Evolutionary conservation across 2,797 vertebrate genomes (phyloP).

Genomic region (Takifugu ocellatus): DNA sequence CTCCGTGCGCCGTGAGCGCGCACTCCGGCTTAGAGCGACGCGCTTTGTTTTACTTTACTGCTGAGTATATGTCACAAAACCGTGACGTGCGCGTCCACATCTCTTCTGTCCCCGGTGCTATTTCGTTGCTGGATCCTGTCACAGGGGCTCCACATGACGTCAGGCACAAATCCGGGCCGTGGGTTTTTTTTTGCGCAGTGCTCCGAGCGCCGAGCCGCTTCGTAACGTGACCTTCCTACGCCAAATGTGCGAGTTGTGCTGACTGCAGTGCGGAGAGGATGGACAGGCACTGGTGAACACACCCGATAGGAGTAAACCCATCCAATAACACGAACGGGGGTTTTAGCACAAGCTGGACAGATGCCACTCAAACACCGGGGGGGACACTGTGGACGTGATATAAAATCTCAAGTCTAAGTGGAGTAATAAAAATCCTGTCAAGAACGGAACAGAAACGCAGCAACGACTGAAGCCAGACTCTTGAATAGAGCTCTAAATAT

Average conservation of each 20-base stretch:
- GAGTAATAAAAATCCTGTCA: too few species aligned
- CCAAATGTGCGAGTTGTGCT: slow-evolving; percentile 44
- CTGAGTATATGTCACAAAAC: slow-evolving; percentile 13
- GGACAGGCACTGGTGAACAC: not conserved
- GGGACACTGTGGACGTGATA: too few species aligned
- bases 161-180: slow-evolving; percentile 71
- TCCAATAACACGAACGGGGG: too few species aligned
- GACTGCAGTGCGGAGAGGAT: slow-evolving; percentile 69
- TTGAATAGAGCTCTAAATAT: too few species aligned
- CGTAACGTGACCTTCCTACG: slow-evolving; percentile 69
- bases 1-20: slow-evolving; percentile 24
- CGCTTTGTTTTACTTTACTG: not conserved
- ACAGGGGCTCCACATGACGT: slow-evolving; percentile 78
- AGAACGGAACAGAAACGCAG: too few species aligned
- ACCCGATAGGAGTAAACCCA: not conserved
- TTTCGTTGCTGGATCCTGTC: slow-evolving; percentile 54
- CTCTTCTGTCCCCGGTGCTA: slow-evolving; percentile 36
- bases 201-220: slow-evolving; percentile 42
- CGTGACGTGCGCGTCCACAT: slow-evolving; percentile 28
- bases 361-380: too few species aligned
- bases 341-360: too few species aligned
- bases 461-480: too few species aligned
- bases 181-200: slow-evolving; percentile 74
- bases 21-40: slow-evolving; percentile 5
- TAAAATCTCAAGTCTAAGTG: too few species aligned